Conservation (phyloP, 2,888 invertebrate species). For the Trachelus iudaicus region DNA sequence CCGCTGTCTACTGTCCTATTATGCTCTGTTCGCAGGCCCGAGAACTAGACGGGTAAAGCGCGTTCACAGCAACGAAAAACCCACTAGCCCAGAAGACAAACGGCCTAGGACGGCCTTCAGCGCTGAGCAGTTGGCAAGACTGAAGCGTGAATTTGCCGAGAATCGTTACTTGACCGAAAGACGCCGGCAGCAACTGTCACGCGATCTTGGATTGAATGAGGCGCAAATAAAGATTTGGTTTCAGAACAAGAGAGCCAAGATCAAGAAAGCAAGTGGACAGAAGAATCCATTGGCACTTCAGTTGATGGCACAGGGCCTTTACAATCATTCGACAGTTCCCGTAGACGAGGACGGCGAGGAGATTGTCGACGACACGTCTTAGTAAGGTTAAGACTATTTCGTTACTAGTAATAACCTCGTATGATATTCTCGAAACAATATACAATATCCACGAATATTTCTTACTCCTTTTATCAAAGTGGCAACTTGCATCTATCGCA, state of each 20-base stretch:
- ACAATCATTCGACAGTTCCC: slow-evolving; percentile 87
- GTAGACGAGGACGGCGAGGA: slow-evolving; percentile 81
- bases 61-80: slow-evolving; percentile 64
- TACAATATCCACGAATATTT: not conserved
- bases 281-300: slow-evolving; percentile 88
- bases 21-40: slow-evolving; percentile 66
- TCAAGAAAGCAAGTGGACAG: slow-evolving; percentile 90
- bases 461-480: not conserved
- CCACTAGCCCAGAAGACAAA: slow-evolving; percentile 78
- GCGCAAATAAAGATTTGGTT: slow-evolving; percentile 98
- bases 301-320: slow-evolving; percentile 93
- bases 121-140: slow-evolving; percentile 87
- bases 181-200: slow-evolving; percentile 89
- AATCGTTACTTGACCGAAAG: slow-evolving; percentile 94
- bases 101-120: slow-evolving; percentile 96
- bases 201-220: slow-evolving; percentile 92
- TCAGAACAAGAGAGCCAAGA: slow-evolving; percentile 95
- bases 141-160: slow-evolving; percentile 94
- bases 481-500: not conserved
- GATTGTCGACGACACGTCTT: slow-evolving; percentile 53
- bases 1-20: not conserved
- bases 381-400: not conserved
- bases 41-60: slow-evolving; percentile 70
- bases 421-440: not conserved
- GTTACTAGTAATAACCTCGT: not conserved